phyloP scores from a whole-genome alignment of 2,888 invertebrate genomes.

The Diarsia mendica region DNA sequence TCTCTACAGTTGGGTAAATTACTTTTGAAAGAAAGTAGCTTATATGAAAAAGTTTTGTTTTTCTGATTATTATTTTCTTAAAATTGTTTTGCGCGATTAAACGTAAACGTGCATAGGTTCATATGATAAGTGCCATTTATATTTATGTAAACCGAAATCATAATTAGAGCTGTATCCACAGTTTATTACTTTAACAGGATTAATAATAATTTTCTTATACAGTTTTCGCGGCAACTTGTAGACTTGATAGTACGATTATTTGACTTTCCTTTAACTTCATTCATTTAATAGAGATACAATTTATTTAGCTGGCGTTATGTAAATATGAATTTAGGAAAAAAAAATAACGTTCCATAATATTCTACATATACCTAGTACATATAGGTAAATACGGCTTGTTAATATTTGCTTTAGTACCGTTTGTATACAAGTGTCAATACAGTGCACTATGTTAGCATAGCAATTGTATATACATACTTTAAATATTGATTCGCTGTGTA shows the following conservation, averaged over 20 bases:
- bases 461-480: background rate
- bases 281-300: background rate
- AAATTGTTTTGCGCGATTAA: background rate
- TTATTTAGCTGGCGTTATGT: background rate
- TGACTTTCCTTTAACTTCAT: background rate
- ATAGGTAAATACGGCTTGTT: slow-evolving; percentile 1
- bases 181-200: background rate
- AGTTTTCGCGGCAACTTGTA: background rate
- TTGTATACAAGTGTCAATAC: slow-evolving; percentile 13
- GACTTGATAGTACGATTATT: background rate
- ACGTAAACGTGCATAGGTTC: background rate
- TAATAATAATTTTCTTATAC: background rate
- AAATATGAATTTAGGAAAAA: background rate
- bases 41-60: background rate
- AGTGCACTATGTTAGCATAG: slow-evolving; percentile 8
- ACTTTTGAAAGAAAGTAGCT: slow-evolving; percentile 27
- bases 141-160: no score
- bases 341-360: background rate
- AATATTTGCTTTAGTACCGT: slow-evolving; percentile 16
- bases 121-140: no score
- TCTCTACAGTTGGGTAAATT: slow-evolving; percentile 9
- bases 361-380: no score
- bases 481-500: slow-evolving; percentile 6
- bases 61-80: no score
- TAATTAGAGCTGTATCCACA: background rate